Evolutionary conservation across 2,797 vertebrate genomes (phyloP).

Genomic region (Momotus momota): DNA sequence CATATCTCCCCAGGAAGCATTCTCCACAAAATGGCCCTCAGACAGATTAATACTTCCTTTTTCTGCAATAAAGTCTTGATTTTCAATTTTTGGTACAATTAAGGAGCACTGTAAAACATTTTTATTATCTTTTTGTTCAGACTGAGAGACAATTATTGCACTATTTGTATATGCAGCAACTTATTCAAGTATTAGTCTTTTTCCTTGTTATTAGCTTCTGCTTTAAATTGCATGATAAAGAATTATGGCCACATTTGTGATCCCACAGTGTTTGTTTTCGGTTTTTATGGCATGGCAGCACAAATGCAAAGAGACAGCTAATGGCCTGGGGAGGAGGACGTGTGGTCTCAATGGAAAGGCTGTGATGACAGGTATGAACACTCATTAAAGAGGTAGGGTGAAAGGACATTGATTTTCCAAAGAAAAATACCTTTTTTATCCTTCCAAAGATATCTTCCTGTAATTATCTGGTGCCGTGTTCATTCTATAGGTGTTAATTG

Average conservation of each 20-base stretch:
- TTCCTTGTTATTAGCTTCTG: constrained; percentile 74
- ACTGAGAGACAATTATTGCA: constrained; percentile 75
- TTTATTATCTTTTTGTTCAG: constrained; percentile 75
- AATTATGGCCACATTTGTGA: constrained; percentile 57
- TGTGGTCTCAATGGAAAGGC: constrained; percentile 32
- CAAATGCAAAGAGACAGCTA: constrained; percentile 55
- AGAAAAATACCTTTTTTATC: constrained; percentile 32
- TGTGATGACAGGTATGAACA: constrained; percentile 37
- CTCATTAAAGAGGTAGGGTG: constrained; percentile 12
- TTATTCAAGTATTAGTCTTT: constrained; percentile 72
- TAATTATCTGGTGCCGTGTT: constrained; percentile 49
- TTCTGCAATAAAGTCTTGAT: constrained; percentile 70
- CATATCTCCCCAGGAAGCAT: constrained; percentile 32
- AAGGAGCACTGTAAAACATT: constrained; percentile 71
- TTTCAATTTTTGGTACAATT: constrained; percentile 76
- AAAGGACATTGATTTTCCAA: constrained; percentile 43
- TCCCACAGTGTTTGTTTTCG: constrained; percentile 55
- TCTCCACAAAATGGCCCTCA: constrained; percentile 59
- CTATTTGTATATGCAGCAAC: constrained; percentile 70
- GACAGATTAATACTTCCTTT: constrained; percentile 72
- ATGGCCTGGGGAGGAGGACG: constrained; percentile 9
- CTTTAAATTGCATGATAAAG: constrained; percentile 72
- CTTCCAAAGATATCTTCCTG: constrained; percentile 35
- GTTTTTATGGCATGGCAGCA: constrained; percentile 52
- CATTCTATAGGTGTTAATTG: constrained; percentile 34